A percentile compares a stretch with the other conserved stretches of the same genome.
phyloP scores from a whole-genome alignment of 1,140 invertebrate species.

The Thaumetopoea pityocampa region DNA sequence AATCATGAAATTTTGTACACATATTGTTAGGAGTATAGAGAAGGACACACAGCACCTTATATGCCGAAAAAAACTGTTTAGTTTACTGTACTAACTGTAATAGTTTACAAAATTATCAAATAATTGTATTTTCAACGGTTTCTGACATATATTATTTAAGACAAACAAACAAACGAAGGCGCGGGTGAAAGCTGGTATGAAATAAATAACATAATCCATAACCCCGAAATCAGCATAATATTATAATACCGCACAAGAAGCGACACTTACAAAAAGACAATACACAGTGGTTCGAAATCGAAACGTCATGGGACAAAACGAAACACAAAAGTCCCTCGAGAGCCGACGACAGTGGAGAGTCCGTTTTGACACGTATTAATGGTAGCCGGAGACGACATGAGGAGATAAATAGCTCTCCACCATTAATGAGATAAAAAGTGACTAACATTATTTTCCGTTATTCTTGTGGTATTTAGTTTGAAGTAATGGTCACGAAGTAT shows the following conservation, averaged over 20 bases:
- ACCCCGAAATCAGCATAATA: conserved; percentile 5
- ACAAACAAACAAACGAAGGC: conserved; percentile 3
- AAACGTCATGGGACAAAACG: conserved; percentile 24
- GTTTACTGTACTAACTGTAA: too few relatives aligned
- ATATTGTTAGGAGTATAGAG: too few relatives aligned
- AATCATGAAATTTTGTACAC: too few relatives aligned
- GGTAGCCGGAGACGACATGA: conserved; percentile 21
- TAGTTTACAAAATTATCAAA: too few relatives aligned
- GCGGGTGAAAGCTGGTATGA: conserved; percentile 1
- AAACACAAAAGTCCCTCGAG: conserved; percentile 23
- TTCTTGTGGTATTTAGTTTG: conserved; percentile 27
- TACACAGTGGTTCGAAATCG: conserved; percentile 22
- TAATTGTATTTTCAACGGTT: too few relatives aligned
- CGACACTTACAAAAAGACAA: conserved; percentile 13
- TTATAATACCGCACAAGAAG: background rate
- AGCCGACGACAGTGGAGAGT: conserved; percentile 17
- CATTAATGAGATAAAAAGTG: conserved; percentile 45
- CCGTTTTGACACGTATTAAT: conserved; percentile 41
- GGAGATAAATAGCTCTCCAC: conserved; percentile 37
- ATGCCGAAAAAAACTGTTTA: too few relatives aligned
- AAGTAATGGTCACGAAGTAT: conserved; percentile 13
- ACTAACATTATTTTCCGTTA: conserved; percentile 33
- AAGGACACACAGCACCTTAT: too few relatives aligned
- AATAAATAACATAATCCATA: background rate
- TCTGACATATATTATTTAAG: background rate